phyloP scores from a whole-genome alignment of 2,888 invertebrate species.

The Pyrrhosoma nymphula region DNA sequence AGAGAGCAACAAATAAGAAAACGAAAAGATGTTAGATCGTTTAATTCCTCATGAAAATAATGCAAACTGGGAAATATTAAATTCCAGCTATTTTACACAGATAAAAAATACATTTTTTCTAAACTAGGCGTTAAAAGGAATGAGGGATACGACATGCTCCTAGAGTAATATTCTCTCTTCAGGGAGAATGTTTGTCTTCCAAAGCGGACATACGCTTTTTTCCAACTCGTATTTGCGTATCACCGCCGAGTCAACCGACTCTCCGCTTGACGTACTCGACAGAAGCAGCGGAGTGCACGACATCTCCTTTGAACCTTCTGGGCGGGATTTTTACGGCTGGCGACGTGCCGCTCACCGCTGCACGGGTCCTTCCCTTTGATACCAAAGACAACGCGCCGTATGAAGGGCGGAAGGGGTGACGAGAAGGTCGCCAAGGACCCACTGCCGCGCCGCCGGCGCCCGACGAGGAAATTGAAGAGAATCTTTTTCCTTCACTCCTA shows the following conservation, averaged over 20 bases:
- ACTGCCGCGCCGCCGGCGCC: not conserved
- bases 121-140: not conserved
- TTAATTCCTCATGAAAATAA: no score
- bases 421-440: not conserved
- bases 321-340: not conserved
- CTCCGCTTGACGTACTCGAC: not conserved
- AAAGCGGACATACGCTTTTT: not conserved
- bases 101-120: not conserved
- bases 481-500: not conserved
- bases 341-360: not conserved
- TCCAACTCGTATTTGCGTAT: not conserved
- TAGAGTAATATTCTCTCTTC: not conserved
- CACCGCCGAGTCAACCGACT: not conserved
- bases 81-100: not conserved
- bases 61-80: not conserved
- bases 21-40: not conserved
- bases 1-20: not conserved
- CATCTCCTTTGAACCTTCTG: not conserved
- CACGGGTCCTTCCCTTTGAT: not conserved
- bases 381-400: not conserved
- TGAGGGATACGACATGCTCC: not conserved
- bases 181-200: not conserved
- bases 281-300: not conserved
- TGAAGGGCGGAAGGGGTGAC: not conserved
- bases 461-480: not conserved